Conservation (phyloP, 1,140 invertebrate genomes). For the Neodiprion fabricii region DNA sequence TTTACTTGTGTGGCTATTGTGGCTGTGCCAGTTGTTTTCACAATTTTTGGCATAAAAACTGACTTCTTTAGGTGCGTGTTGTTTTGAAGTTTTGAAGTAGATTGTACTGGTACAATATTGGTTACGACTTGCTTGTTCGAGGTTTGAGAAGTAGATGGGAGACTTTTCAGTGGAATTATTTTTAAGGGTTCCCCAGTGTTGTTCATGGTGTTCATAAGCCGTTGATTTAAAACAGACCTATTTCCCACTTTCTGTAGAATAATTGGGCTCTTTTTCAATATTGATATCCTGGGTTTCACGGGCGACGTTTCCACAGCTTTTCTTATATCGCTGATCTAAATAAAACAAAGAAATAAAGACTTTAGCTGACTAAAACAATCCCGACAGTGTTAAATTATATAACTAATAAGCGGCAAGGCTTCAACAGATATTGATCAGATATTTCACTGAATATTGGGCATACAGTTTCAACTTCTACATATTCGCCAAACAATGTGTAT, state of each 20-base stretch:
- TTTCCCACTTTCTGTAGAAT: constrained; percentile 39
- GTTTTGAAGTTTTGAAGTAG: neutral
- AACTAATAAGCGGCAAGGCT: no score
- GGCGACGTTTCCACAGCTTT: constrained; percentile 46
- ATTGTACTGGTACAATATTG: neutral
- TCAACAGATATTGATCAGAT: no score
- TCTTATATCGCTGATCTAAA: constrained; percentile 45
- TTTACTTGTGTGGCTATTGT: neutral
- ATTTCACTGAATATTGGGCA: no score
- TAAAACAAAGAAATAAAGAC: neutral
- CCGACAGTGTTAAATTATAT: no score
- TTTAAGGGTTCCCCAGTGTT: constrained; percentile 39
- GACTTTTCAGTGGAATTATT: constrained; percentile 38
- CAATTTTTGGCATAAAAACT: neutral
- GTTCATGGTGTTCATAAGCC: constrained; percentile 31
- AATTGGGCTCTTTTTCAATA: constrained; percentile 48
- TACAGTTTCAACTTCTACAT: no score
- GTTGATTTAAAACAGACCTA: constrained; percentile 23
- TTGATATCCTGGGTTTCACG: constrained; percentile 36
- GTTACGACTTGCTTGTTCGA: constrained; percentile 7
- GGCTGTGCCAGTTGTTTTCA: neutral
- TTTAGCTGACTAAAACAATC: no score
- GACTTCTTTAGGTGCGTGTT: neutral
- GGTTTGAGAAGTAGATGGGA: constrained; percentile 20
- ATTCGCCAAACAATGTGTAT: no score